phyloP scores from a whole-genome alignment of 2,888 invertebrate genomes.

The Chymomyza caudatula region DNA sequence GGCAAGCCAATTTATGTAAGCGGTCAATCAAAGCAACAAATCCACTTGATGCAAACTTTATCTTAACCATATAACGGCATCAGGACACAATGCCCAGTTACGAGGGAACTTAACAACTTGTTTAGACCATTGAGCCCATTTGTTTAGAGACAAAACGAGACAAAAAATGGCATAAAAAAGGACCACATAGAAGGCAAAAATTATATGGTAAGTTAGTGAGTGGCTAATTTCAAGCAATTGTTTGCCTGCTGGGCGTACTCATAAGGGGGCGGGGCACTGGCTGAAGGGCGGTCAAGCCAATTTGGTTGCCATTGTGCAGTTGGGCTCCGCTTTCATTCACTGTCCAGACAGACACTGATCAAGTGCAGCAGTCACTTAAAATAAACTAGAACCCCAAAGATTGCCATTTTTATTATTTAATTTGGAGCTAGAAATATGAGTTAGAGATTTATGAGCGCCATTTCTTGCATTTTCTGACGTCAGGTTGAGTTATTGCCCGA shows the following conservation, averaged over 20 bases:
- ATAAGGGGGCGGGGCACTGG: conserved; percentile 21
- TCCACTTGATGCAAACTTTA: conserved; percentile 41
- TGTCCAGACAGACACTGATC: conserved; percentile 23
- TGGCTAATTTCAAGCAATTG: conserved; percentile 48
- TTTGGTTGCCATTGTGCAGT: conserved; percentile 57
- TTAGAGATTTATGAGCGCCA: background rate
- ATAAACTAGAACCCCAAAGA: background rate
- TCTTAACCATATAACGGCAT: background rate
- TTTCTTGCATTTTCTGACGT: background rate
- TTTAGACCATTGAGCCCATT: background rate
- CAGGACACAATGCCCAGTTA: background rate
- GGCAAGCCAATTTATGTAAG: background rate
- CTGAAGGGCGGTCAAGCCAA: conserved; percentile 43
- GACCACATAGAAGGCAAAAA: conserved; percentile 16
- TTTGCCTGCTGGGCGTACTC: conserved; percentile 21
- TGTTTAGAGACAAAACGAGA: background rate
- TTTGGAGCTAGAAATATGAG: background rate
- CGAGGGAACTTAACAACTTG: background rate
- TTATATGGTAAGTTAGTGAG: conserved; percentile 27
- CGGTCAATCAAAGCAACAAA: conserved; percentile 37
- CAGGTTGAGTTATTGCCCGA: background rate
- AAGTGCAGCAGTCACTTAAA: conserved; percentile 29
- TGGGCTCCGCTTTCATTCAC: conserved; percentile 14
- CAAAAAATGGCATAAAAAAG: conserved; percentile 1
- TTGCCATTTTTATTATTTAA: background rate